Evolutionary conservation across 2,797 vertebrate genomes (phyloP).

Genomic region (Sebastes wilsoni): DNA sequence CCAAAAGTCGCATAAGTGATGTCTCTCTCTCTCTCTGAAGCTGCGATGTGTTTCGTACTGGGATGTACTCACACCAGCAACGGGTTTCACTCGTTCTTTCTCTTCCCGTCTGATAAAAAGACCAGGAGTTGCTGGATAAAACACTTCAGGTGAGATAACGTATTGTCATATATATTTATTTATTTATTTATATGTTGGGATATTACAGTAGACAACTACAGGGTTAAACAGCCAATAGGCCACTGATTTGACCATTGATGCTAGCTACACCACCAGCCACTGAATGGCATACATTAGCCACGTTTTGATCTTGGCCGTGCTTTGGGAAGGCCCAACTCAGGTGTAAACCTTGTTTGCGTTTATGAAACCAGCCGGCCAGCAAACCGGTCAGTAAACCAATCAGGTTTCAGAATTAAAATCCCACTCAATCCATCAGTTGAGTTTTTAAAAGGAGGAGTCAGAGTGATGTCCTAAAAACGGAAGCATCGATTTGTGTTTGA

Average conservation of each 20-base stretch:
- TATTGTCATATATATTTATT: background rate
- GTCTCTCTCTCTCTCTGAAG: too few relatives aligned
- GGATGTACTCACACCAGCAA: too few relatives aligned
- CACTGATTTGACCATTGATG: too few relatives aligned
- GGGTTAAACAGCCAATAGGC: background rate
- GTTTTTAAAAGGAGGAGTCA: slow-evolving; percentile 20
- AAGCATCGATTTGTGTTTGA: slow-evolving; percentile 77
- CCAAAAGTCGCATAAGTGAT: too few relatives aligned
- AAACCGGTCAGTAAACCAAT: background rate
- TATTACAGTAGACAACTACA: background rate
- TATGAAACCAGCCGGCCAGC: background rate
- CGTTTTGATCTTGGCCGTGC: background rate
- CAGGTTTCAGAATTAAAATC: background rate
- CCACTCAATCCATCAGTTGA: background rate
- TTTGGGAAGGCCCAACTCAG: background rate
- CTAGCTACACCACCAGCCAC: too few relatives aligned
- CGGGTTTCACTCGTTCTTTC: too few relatives aligned
- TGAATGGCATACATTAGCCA: too few relatives aligned
- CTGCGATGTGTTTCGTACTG: too few relatives aligned
- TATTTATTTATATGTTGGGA: too few relatives aligned
- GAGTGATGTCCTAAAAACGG: slow-evolving; percentile 43
- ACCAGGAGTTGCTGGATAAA: too few relatives aligned
- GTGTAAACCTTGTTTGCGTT: background rate
- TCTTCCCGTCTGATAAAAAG: too few relatives aligned
- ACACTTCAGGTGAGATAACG: too few relatives aligned